phyloP scores from a whole-genome alignment of 2,888 invertebrate genomes.

The Sphaerophoria rueppellii region DNA sequence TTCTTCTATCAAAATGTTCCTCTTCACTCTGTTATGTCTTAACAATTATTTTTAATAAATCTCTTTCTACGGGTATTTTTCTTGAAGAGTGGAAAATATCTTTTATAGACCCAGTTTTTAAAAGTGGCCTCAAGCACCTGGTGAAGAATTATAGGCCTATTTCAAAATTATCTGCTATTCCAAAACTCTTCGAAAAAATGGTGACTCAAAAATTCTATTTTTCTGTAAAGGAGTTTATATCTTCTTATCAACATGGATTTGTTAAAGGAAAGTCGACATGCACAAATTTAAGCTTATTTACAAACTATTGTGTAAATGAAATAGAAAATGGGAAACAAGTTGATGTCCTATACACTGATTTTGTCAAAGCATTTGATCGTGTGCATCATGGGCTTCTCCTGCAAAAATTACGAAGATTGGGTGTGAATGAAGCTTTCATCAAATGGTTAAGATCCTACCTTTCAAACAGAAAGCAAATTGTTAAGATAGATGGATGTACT shows the following conservation, averaged over 20 bases:
- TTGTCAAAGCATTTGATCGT: neutral
- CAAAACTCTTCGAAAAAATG: conserved; percentile 5
- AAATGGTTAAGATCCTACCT: neutral
- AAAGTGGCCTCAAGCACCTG: neutral
- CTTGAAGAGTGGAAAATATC: neutral
- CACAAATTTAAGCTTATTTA: neutral
- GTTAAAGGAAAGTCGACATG: neutral
- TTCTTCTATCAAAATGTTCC: neutral
- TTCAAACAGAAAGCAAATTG: neutral
- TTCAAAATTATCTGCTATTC: neutral
- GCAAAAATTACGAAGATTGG: neutral
- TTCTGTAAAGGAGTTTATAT: neutral
- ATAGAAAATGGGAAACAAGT: neutral
- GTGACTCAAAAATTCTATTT: neutral
- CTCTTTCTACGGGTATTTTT: neutral
- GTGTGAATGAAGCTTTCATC: neutral
- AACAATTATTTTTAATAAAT: neutral
- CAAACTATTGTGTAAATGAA: neutral
- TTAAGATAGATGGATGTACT: neutral
- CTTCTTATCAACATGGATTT: neutral
- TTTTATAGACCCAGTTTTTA: neutral
- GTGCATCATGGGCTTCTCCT: neutral
- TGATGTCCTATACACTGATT: neutral
- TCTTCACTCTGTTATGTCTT: neutral
- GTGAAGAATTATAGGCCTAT: neutral